phyloP scores from a whole-genome alignment of 2,888 invertebrate species.

The Tanytarsus gracilentus region DNA sequence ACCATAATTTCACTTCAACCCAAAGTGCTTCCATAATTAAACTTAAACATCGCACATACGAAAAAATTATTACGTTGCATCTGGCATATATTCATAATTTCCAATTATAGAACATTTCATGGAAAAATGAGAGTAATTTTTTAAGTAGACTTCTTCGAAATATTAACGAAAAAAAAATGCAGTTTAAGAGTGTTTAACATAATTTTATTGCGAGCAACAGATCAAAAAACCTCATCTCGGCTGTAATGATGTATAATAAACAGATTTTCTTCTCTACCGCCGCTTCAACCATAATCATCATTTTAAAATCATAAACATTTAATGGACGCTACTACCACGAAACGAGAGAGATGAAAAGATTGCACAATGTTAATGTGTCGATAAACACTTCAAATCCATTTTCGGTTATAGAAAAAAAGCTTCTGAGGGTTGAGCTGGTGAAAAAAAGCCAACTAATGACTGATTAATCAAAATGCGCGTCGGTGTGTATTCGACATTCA shows the following conservation, averaged over 20 bases:
- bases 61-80: no score
- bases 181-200: conserved; percentile 11
- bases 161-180: no score
- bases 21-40: no score
- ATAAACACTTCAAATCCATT: background rate
- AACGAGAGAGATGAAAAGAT: no score
- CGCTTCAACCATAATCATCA: background rate
- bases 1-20: no score
- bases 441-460: conserved; percentile 21
- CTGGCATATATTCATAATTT: background rate
- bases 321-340: no score
- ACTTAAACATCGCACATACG: no score
- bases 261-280: conserved; percentile 5
- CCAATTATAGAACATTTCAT: conserved; percentile 8
- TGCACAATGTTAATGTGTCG: no score
- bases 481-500: background rate
- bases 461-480: conserved; percentile 20
- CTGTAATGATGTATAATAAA: conserved; percentile 21
- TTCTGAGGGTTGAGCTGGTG: background rate
- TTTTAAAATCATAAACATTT: conserved; percentile 24
- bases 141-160: no score
- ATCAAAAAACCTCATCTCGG: background rate
- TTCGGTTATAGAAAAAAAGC: background rate
- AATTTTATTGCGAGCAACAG: conserved; percentile 1
- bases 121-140: conserved; percentile 26